Evolutionary conservation across 2,797 vertebrate species (phyloP).

Genomic region (Spinibarbus caldwelli): DNA sequence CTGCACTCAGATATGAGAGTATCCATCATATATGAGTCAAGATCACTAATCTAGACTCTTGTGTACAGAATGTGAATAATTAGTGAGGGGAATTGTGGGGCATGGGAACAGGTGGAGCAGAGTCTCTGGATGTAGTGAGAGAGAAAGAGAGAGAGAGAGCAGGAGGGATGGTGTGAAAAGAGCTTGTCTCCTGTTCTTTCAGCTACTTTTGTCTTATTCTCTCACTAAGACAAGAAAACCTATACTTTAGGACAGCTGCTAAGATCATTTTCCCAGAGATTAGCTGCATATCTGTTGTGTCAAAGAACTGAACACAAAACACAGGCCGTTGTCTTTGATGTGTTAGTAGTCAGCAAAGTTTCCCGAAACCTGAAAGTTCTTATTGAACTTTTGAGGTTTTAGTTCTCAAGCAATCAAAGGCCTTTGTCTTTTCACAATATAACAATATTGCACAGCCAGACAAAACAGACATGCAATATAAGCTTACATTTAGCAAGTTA

Average conservation of each 20-base stretch:
- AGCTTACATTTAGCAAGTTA: neutral
- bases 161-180: constrained; percentile 53
- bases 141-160: constrained; percentile 36
- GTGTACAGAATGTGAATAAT: constrained; percentile 63
- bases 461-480: neutral
- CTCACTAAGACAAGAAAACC: constrained; percentile 54
- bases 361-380: constrained; percentile 46
- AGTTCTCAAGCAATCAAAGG: constrained; percentile 17
- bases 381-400: constrained; percentile 34
- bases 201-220: constrained; percentile 62
- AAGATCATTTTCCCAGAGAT: constrained; percentile 57
- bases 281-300: constrained; percentile 38
- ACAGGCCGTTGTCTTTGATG: constrained; percentile 45
- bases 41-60: constrained; percentile 56
- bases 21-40: constrained; percentile 54
- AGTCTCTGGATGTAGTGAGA: constrained; percentile 50
- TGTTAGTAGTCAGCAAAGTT: constrained; percentile 35
- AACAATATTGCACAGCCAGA: constrained; percentile 7
- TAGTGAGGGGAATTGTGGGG: constrained; percentile 52
- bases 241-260: constrained; percentile 65
- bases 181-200: constrained; percentile 54
- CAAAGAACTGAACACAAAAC: constrained; percentile 45
- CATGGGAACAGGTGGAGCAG: constrained; percentile 60
- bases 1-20: constrained; percentile 37
- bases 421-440: constrained; percentile 5